Conservation (phyloP, 2,888 invertebrate genomes). For the Xestia ashworthii region DNA sequence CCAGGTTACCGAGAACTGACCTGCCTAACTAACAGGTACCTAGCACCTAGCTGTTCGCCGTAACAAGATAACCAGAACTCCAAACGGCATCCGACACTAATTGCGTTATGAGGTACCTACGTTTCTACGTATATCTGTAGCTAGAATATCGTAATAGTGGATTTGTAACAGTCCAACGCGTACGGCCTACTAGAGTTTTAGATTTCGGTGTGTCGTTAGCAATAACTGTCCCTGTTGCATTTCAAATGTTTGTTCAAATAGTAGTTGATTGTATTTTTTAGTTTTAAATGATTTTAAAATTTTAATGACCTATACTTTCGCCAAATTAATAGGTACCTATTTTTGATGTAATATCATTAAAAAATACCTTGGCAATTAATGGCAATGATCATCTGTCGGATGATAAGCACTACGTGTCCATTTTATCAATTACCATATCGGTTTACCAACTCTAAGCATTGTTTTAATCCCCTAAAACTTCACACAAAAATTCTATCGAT, state of each 20-base stretch:
- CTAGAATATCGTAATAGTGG: background rate
- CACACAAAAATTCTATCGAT: background rate
- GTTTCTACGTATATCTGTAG: background rate
- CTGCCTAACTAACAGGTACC: conserved; percentile 30
- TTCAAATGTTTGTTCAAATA: background rate
- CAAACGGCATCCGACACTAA: conserved; percentile 28
- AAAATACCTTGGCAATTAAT: background rate
- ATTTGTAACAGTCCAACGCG: background rate
- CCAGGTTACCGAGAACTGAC: conserved; percentile 27
- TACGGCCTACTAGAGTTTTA: background rate
- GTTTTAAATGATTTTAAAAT: background rate
- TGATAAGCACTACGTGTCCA: background rate
- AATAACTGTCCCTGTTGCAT: background rate
- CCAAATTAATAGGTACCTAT: background rate
- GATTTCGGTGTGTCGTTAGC: background rate
- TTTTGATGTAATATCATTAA: background rate
- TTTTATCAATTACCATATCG: background rate
- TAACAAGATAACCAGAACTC: conserved; percentile 46
- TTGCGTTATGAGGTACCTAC: conserved; percentile 22
- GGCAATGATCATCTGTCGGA: background rate
- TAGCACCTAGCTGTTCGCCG: conserved; percentile 13
- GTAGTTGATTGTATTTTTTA: background rate
- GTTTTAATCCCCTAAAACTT: background rate
- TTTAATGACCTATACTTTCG: background rate
- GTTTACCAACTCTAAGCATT: background rate